A percentile compares a stretch with the other conserved stretches of the same genome.
These are phyloP conservation scores for Calliphora vicina DNA, from an alignment of 1,140 invertebrate genomes.

Conservation along the genomic window DNA sequence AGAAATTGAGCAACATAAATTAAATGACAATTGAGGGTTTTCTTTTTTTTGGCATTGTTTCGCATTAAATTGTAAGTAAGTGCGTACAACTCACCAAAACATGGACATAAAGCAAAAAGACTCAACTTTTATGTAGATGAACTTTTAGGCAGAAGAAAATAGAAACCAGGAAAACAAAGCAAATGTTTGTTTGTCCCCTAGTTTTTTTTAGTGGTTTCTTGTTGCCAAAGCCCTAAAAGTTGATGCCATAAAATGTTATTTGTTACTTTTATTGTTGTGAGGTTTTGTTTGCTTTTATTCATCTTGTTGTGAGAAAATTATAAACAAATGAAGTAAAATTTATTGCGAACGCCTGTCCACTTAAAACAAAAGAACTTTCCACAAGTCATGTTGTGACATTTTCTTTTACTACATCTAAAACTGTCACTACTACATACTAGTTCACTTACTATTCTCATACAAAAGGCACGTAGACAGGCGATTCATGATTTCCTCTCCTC, in stretches of 20 bases:
- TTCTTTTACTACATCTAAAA: background rate
- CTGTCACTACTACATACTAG: too few species aligned
- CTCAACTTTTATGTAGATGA: background rate
- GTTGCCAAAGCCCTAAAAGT: background rate
- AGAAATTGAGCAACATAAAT: background rate
- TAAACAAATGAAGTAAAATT: slow-evolving; percentile 17
- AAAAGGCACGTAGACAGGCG: background rate
- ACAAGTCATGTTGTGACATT: background rate
- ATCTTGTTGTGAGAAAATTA: background rate
- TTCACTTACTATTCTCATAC: background rate
- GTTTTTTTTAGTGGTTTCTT: background rate
- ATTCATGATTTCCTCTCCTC: background rate
- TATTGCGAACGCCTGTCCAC: slow-evolving; percentile 18
- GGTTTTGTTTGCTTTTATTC: background rate
- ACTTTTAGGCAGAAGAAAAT: background rate
- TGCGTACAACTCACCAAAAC: background rate
- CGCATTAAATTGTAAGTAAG: background rate
- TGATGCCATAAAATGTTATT: background rate
- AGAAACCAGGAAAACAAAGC: background rate
- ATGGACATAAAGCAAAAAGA: background rate
- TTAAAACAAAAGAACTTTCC: background rate
- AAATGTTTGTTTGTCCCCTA: background rate
- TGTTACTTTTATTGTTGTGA: background rate
- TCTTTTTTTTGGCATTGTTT: background rate
- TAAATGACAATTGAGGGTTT: background rate